Percentiles rank a stretch among this genome's conserved stretches.
Conservation (phyloP, 1,140 invertebrate species). For the Panulirus ornatus region DNA sequence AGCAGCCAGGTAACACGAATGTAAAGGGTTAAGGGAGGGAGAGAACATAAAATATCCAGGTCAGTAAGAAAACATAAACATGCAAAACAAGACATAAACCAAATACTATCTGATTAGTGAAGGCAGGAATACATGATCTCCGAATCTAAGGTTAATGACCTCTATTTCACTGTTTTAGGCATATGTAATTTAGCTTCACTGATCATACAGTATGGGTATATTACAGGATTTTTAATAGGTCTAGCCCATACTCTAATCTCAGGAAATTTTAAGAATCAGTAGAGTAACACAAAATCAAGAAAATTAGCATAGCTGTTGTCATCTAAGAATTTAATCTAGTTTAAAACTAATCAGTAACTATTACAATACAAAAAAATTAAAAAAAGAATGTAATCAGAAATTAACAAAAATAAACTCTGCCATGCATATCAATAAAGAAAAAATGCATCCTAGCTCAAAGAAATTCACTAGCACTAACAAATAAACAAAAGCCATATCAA, state of each 20-base stretch:
- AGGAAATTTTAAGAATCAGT: background rate
- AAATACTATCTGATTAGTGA: conserved; percentile 33
- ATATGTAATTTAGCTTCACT: background rate
- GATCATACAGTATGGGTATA: background rate
- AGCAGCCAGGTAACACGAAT: conserved; percentile 25
- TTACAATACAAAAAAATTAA: background rate
- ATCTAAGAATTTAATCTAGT: background rate
- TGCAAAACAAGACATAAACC: conserved; percentile 40
- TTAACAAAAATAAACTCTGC: background rate
- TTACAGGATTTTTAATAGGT: background rate
- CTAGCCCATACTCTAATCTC: background rate
- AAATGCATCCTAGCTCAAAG: no score
- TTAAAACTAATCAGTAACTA: background rate
- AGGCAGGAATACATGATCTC: conserved; percentile 4
- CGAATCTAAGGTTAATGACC: background rate
- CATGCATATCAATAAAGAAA: background rate
- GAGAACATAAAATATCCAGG: conserved; percentile 68
- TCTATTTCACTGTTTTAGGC: background rate
- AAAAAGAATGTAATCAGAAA: background rate
- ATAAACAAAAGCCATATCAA: no score
- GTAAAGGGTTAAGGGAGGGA: conserved; percentile 32
- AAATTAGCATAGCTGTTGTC: no score
- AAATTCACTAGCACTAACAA: no score
- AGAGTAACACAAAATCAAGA: background rate
- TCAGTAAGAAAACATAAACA: conserved; percentile 66